Evolutionary conservation across 1,140 invertebrate genomes (phyloP), one percentile per base, ranked within the genome.

Genomic region (Drosophila arawakana): DNA sequence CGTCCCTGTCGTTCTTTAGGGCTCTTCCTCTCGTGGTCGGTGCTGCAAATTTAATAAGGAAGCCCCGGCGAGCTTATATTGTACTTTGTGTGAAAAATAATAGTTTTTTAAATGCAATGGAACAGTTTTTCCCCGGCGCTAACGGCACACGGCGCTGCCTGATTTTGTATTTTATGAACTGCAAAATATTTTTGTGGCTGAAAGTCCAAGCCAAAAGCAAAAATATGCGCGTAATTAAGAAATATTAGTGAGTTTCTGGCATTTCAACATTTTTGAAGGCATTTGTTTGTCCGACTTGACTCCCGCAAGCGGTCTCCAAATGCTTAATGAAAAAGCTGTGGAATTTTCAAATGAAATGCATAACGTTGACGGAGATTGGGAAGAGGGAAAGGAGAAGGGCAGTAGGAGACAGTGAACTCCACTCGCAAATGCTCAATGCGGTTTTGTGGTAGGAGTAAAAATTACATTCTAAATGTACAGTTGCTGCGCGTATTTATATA

Each of bases 71-170:
- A 84, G 84, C 83, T 83, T 89, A 88, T 89, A 88, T 88, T 84
- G 78, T 84, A 88, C 84, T 88, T 88, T 88, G 84, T 88, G 84
- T 84, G 80, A 65, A 88, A 86, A 88, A 88, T 88, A 88, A 88
- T 88, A 88, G 83, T 88, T 88, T 88, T 82, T 81, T 88, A 86
- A 88, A 81, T 81, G 74, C 75, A 88, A 75, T 75, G 82, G 52
- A 68, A 54, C 25, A 30, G 25, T 5, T 4, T 30, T 58, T 75
- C 76, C 34, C 11, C 61, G 43, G 47, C 13, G 35, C 10, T 41
- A 41, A 52, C 18, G 18, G 18, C 18, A 21, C 18, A 21, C 18
- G 18, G 18, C 18, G 18, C 18, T 21, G 18, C 18, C 25, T 30
- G 25, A 30, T 30, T 30, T 30, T 30, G 18, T 21, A 88, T 83